Evolutionary conservation across 2,888 invertebrate genomes (phyloP).

Genomic region (Plagodis pulveraria): DNA sequence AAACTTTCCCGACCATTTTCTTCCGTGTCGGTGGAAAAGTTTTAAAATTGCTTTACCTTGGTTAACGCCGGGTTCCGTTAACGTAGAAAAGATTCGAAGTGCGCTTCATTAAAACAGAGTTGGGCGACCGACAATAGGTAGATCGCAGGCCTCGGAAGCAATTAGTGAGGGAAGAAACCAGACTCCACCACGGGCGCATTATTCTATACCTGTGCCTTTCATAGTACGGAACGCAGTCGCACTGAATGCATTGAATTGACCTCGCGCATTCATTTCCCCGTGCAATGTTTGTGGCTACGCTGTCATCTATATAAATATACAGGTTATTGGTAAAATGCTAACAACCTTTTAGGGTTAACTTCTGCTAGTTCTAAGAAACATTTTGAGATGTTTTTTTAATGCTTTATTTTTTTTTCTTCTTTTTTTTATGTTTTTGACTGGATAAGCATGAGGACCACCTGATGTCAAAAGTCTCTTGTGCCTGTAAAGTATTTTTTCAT

Average conservation of each 20-base stretch:
- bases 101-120: conserved; percentile 75
- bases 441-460: too few species aligned
- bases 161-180: conserved; percentile 56
- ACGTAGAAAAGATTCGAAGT: conserved; percentile 69
- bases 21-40: conserved; percentile 57
- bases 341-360: too few species aligned
- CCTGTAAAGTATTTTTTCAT: too few species aligned
- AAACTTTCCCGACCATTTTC: conserved; percentile 62
- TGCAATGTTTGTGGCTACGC: conserved; percentile 7
- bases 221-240: conserved; percentile 26
- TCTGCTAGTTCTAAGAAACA: too few species aligned
- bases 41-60: conserved; percentile 70
- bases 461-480: too few species aligned
- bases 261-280: conserved; percentile 27
- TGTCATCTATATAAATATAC: too few species aligned
- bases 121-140: conserved; percentile 65
- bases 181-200: conserved; percentile 37
- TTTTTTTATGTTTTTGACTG: too few species aligned
- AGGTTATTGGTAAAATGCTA: too few species aligned
- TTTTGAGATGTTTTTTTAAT: too few species aligned
- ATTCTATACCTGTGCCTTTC: conserved; percentile 34
- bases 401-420: too few species aligned
- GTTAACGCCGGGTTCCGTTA: conserved; percentile 55
- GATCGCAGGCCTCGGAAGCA: conserved; percentile 66
- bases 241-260: conserved; percentile 30